Conservation (phyloP, 2,888 invertebrate species). For the Phrixothrix hirtus region DNA sequence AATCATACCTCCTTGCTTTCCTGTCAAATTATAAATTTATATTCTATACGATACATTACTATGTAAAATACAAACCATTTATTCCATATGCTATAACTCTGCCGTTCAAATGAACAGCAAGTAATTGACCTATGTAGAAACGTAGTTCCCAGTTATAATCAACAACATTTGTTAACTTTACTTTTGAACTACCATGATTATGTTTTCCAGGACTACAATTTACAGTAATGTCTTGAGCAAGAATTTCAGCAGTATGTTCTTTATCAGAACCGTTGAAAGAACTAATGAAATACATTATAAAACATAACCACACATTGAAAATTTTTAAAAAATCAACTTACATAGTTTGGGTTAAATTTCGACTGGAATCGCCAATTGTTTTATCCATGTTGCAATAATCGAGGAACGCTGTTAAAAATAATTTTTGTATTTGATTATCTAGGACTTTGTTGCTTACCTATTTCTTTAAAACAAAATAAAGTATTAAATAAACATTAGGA, state of each 20-base stretch:
- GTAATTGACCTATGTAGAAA: conserved; percentile 83
- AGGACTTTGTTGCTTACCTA: no score
- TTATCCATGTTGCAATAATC: conserved; percentile 38
- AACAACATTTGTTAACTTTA: conserved; percentile 86
- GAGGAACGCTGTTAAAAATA: neutral
- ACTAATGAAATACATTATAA: conserved; percentile 35
- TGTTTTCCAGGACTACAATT: conserved; percentile 73
- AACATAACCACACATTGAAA: conserved; percentile 31
- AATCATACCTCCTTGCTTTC: conserved; percentile 70
- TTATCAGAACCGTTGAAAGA: conserved; percentile 50
- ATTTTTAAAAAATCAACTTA: conserved; percentile 34
- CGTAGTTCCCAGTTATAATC: conserved; percentile 93
- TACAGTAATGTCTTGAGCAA: conserved; percentile 67
- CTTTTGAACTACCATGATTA: conserved; percentile 84
- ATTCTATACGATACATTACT: no score
- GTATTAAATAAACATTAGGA: no score
- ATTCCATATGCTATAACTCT: conserved; percentile 89
- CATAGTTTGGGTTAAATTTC: conserved; percentile 46
- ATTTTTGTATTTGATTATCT: neutral
- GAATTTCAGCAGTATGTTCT: conserved; percentile 49
- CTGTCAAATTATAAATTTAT: no score
- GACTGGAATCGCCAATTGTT: conserved; percentile 36
- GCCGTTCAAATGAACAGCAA: conserved; percentile 85
- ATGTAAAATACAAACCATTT: conserved; percentile 78
- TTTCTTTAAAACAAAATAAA: no score